Percentiles rank a stretch among this genome's conserved stretches.
phyloP scores from a whole-genome alignment of 2,888 invertebrate species.

The Mylabris sibirica region DNA sequence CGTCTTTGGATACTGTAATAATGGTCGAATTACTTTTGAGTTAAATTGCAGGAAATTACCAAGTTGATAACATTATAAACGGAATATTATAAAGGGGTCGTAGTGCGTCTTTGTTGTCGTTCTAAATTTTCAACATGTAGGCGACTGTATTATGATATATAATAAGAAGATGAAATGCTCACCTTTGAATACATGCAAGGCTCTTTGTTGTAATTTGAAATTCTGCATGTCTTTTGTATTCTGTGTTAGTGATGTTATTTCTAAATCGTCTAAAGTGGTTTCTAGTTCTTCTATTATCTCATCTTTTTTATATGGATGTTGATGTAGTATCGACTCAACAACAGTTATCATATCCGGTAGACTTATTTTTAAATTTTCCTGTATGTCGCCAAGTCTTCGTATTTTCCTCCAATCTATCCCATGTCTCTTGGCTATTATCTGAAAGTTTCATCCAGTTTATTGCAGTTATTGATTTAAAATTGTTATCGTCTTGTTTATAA shows the following conservation, averaged over 20 bases:
- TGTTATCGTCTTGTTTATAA: neutral
- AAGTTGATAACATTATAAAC: neutral
- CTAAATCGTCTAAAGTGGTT: slow-evolving; percentile 69
- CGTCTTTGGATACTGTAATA: neutral
- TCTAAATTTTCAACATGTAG: neutral
- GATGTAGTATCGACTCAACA: slow-evolving; percentile 69
- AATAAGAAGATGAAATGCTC: slow-evolving; percentile 40
- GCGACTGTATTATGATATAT: neutral
- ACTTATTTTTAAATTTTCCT: slow-evolving; percentile 69
- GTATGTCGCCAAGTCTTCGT: slow-evolving; percentile 77
- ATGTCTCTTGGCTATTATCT: slow-evolving; percentile 73
- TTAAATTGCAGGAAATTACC: slow-evolving; percentile 10
- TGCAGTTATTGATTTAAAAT: slow-evolving; percentile 13
- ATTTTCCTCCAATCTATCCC: slow-evolving; percentile 71
- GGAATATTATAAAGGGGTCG: neutral
- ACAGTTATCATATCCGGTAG: slow-evolving; percentile 76
- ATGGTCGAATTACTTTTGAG: neutral
- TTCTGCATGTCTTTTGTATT: slow-evolving; percentile 69
- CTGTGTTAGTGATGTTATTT: slow-evolving; percentile 70
- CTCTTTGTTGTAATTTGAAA: slow-evolving; percentile 85
- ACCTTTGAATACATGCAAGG: slow-evolving; percentile 88
- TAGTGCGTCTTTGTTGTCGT: neutral
- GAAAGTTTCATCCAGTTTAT: slow-evolving; percentile 32
- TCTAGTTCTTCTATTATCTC: slow-evolving; percentile 72
- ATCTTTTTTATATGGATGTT: slow-evolving; percentile 71